A percentile compares a stretch with the other conserved stretches of the same genome.
phyloP scores from a whole-genome alignment of 2,888 invertebrate genomes.

The Cephus spinipes region DNA sequence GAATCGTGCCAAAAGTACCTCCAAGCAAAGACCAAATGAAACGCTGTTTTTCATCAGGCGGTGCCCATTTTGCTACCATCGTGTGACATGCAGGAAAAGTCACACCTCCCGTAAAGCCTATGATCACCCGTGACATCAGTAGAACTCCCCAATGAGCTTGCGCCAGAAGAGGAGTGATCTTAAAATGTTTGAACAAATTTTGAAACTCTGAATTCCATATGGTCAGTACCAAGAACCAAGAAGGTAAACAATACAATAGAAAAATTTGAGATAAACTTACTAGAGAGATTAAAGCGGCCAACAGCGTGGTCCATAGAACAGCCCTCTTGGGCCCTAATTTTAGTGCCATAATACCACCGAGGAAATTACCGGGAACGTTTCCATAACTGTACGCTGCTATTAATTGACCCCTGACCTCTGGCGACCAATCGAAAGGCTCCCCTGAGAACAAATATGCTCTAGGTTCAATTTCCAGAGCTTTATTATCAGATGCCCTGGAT shows the following conservation, averaged over 20 bases:
- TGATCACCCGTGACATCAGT: slow-evolving; percentile 41
- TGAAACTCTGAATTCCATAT: no score
- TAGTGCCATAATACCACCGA: slow-evolving; percentile 52
- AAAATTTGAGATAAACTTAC: slow-evolving; percentile 27
- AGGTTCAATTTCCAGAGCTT: not conserved
- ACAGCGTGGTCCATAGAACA: slow-evolving; percentile 52
- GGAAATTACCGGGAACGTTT: slow-evolving; percentile 55
- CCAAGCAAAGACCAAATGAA: slow-evolving; percentile 80
- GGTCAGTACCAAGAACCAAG: no score
- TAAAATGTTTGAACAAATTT: no score
- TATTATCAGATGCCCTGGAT: not conserved
- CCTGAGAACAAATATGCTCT: slow-evolving; percentile 33
- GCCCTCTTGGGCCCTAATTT: slow-evolving; percentile 48
- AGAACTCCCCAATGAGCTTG: slow-evolving; percentile 51
- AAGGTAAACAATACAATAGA: not conserved
- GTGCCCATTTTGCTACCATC: slow-evolving; percentile 79
- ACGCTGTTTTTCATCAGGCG: slow-evolving; percentile 80
- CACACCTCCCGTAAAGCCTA: slow-evolving; percentile 68
- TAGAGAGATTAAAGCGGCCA: slow-evolving; percentile 44
- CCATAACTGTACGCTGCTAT: slow-evolving; percentile 56
- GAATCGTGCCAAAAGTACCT: slow-evolving; percentile 78
- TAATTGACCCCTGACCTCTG: slow-evolving; percentile 50
- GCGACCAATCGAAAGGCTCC: slow-evolving; percentile 45
- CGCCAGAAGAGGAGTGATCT: not conserved
- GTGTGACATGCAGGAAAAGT: slow-evolving; percentile 75